These are phyloP conservation scores for Syngnathus typhle DNA, from an alignment of 2,113 vertebrate genomes.

Conservation along the genomic window DNA sequence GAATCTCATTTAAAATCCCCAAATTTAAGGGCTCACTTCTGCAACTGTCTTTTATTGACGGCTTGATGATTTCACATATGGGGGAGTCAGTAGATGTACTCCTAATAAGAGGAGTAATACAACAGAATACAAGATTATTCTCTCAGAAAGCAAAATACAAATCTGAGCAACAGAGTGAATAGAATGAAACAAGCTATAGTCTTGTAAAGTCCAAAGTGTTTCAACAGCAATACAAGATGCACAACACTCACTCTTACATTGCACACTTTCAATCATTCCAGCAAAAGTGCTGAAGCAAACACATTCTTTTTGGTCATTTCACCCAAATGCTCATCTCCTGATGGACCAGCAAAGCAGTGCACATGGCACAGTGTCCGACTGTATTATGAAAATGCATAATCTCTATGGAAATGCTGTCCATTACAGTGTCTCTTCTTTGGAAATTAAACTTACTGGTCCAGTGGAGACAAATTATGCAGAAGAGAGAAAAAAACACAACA, in stretches of 20 bases:
- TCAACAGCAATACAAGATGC: constrained; percentile 53
- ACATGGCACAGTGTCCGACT: constrained; percentile 43
- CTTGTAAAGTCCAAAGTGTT: constrained; percentile 53
- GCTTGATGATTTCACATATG: not conserved
- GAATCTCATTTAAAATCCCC: no score
- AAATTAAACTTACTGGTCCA: constrained; percentile 7
- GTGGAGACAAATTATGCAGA: constrained; percentile 7
- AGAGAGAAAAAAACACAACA: not conserved
- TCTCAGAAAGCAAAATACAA: constrained; percentile 13
- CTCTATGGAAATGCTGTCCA: constrained; percentile 46
- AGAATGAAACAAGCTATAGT: constrained; percentile 32
- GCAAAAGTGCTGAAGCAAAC: constrained; percentile 61
- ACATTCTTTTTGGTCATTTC: constrained; percentile 57
- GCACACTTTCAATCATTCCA: constrained; percentile 52
- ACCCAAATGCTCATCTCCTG: constrained; percentile 40
- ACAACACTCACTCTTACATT: constrained; percentile 30
- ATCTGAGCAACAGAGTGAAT: not conserved
- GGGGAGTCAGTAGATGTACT: not conserved
- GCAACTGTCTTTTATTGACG: no score
- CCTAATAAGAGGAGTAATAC: not conserved
- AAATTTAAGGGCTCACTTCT: no score
- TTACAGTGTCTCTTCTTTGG: constrained; percentile 18
- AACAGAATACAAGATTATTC: not conserved
- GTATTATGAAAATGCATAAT: constrained; percentile 53
- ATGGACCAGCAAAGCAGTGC: constrained; percentile 27